Conservation (phyloP, 2,797 vertebrate genomes). For the Telmatherina bonti region DNA sequence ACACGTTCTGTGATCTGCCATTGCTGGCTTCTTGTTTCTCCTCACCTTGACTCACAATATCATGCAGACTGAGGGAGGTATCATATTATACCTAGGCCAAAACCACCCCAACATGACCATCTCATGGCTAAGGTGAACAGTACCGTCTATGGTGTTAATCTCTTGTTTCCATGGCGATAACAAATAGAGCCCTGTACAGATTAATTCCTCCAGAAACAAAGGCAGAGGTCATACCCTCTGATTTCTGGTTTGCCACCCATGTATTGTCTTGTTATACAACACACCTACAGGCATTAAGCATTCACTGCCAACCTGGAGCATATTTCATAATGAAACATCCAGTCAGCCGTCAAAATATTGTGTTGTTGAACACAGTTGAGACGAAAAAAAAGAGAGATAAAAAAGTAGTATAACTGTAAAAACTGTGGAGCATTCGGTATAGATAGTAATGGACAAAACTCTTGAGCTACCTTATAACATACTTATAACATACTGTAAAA, state of each 20-base stretch:
- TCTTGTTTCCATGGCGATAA: conserved; percentile 67
- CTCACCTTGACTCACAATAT: conserved; percentile 48
- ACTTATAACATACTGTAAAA: not conserved
- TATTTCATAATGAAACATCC: conserved; percentile 14
- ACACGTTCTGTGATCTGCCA: conserved; percentile 30
- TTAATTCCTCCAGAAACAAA: conserved; percentile 62
- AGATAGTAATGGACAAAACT: not conserved
- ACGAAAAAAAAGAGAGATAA: not conserved
- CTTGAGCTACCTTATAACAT: not conserved
- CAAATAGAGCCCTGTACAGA: conserved; percentile 57
- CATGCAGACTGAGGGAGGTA: conserved; percentile 12
- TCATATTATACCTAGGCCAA: conserved; percentile 42
- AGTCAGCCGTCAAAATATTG: not conserved
- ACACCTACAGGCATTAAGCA: conserved; percentile 34
- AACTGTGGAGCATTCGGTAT: not conserved
- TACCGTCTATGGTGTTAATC: conserved; percentile 25
- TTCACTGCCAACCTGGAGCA: conserved; percentile 6
- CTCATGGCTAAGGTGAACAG: conserved; percentile 37
- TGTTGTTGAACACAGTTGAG: not conserved
- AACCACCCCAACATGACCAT: conserved; percentile 48
- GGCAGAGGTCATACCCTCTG: conserved; percentile 48
- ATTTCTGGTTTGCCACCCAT: conserved; percentile 36
- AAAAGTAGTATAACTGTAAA: not conserved
- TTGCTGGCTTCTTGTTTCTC: conserved; percentile 46
- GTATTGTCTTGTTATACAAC: conserved; percentile 56